phyloP scores from a whole-genome alignment of 2,113 vertebrate genomes.

The Orthonyx spaldingii region DNA sequence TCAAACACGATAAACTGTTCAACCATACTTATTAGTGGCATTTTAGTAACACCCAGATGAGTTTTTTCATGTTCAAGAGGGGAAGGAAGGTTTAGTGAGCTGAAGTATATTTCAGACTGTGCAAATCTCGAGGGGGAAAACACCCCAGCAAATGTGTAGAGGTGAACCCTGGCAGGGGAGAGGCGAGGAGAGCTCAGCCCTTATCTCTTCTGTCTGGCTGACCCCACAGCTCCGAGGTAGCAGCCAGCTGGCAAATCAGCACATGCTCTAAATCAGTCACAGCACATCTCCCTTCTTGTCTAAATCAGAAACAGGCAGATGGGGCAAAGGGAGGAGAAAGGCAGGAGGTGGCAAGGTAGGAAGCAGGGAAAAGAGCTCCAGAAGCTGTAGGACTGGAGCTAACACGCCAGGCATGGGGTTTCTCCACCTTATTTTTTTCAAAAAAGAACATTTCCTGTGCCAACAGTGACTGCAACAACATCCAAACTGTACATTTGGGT shows the following conservation, averaged over 20 bases:
- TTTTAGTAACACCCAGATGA: background rate
- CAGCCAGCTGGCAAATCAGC: constrained; percentile 29
- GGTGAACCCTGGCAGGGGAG: background rate
- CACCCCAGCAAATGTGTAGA: background rate
- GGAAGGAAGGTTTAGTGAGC: background rate
- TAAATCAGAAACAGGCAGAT: background rate
- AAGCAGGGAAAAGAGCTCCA: background rate
- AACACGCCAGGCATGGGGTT: background rate
- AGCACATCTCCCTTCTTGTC: background rate
- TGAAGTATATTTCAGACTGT: background rate
- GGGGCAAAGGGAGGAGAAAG: background rate
- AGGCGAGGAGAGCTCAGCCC: background rate
- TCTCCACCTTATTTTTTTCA: accelerated
- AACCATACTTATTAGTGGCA: background rate
- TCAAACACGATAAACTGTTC: background rate
- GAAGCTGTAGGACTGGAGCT: background rate
- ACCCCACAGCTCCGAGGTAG: background rate
- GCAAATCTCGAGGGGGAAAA: background rate
- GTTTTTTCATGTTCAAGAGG: background rate
- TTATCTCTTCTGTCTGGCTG: background rate
- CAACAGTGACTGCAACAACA: background rate
- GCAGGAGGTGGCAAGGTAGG: background rate
- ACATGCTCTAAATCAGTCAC: constrained; percentile 15
- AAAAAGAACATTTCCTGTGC: background rate
- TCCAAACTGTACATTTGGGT: background rate